These are phyloP conservation scores for Autographa pulchrina DNA, from an alignment of 2,888 invertebrate genomes.

Conservation along the genomic window DNA sequence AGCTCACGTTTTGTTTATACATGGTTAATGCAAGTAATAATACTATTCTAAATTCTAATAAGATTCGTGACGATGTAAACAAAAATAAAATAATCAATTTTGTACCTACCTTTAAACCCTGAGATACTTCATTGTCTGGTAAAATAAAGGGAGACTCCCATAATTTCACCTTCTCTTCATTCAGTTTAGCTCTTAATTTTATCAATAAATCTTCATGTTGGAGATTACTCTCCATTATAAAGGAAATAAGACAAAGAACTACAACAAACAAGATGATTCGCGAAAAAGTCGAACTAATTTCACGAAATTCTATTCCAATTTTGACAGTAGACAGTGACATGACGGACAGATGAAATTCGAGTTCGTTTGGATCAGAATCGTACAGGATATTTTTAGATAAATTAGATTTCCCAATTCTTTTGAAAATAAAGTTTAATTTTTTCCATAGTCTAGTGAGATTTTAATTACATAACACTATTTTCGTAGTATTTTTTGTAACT, in stretches of 20 bases:
- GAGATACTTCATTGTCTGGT: conserved; percentile 72
- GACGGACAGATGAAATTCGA: background rate
- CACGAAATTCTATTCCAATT: conserved; percentile 14
- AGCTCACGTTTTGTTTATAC: background rate
- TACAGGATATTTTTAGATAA: background rate
- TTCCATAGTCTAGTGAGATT: too few species aligned
- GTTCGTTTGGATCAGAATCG: background rate
- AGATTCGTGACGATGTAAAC: background rate
- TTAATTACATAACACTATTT: too few species aligned
- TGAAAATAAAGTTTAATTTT: background rate
- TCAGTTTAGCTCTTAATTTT: conserved; percentile 91
- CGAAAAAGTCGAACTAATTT: conserved; percentile 51
- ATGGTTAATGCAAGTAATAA: background rate
- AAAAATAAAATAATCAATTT: background rate
- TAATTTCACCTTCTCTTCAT: conserved; percentile 91
- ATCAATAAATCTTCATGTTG: conserved; percentile 91
- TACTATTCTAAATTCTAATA: background rate
- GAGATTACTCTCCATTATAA: conserved; percentile 76
- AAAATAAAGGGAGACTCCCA: conserved; percentile 93
- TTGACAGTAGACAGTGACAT: conserved; percentile 22
- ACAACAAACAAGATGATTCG: conserved; percentile 62
- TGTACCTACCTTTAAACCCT: conserved; percentile 87
- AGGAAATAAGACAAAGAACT: conserved; percentile 24
- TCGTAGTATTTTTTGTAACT: too few species aligned
- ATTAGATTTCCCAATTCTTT: background rate